These are phyloP conservation scores for Pelecanoides urinatrix DNA, from an alignment of 2,113 vertebrate genomes.

Conservation along the genomic window DNA sequence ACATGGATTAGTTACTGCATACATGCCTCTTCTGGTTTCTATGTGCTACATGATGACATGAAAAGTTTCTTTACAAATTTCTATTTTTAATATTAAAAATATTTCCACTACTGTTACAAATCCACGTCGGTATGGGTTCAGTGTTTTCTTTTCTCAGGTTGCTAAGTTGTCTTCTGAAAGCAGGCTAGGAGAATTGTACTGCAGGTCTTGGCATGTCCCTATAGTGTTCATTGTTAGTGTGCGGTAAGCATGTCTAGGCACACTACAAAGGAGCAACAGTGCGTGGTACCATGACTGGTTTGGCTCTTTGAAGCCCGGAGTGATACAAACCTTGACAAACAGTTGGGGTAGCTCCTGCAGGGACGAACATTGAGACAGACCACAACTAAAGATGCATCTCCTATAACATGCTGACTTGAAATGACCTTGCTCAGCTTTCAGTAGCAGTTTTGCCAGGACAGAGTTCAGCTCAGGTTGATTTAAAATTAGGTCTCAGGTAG, in stretches of 20 bases:
- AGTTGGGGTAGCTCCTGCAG: background rate
- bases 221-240: fast-evolving
- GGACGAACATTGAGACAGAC: background rate
- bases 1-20: background rate
- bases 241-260: background rate
- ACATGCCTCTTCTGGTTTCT: background rate
- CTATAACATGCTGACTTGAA: background rate
- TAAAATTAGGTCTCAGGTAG: background rate
- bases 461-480: background rate
- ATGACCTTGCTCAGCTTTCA: background rate
- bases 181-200: fast-evolving
- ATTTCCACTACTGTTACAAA: background rate
- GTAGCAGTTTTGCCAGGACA: background rate
- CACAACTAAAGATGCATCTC: background rate
- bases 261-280: background rate
- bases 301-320: background rate
- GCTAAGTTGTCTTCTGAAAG: background rate
- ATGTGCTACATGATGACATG: background rate
- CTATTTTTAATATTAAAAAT: background rate
- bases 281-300: background rate
- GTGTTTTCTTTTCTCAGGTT: background rate
- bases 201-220: background rate
- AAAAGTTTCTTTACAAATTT: background rate
- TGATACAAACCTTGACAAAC: background rate
- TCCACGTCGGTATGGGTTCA: fast-evolving